Evolutionary conservation across 2,888 invertebrate species (phyloP).

Genomic region (Andrena bicolor): DNA sequence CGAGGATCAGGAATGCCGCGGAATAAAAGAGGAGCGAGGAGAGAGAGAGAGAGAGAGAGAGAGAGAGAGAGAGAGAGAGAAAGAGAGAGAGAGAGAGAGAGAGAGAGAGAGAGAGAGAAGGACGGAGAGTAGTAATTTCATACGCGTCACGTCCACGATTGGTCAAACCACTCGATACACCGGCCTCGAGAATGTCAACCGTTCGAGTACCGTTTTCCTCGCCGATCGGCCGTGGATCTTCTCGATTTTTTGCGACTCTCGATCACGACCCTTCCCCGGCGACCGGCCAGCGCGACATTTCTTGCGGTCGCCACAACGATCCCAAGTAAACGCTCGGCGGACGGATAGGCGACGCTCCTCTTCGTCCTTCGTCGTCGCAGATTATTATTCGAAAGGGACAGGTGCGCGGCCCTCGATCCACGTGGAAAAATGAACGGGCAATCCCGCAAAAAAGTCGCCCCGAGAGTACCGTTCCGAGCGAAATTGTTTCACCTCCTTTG

Average conservation of each 20-base stretch:
- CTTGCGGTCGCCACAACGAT: conserved; percentile 10
- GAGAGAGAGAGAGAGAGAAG: conserved; percentile 58
- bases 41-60: conserved; percentile 57
- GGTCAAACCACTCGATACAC: conserved; percentile 75
- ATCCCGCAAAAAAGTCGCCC: conserved; percentile 23
- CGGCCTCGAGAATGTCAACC: conserved; percentile 78
- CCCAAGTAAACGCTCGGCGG: conserved; percentile 14
- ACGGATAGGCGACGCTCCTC: neutral
- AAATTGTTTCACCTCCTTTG: conserved; percentile 48
- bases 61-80: conserved; percentile 58
- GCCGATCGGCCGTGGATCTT: conserved; percentile 67
- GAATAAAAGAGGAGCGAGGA: conserved; percentile 45
- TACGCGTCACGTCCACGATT: conserved; percentile 73
- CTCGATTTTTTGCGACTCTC: conserved; percentile 58
- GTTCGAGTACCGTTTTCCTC: conserved; percentile 77
- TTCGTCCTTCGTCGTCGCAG: neutral
- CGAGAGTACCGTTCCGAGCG: conserved; percentile 51
- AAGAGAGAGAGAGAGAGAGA: conserved; percentile 53
- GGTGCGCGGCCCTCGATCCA: conserved; percentile 1
- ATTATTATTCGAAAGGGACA: conserved; percentile 5
- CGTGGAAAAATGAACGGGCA: conserved; percentile 6
- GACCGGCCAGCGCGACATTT: conserved; percentile 37
- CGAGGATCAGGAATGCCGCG: conserved; percentile 19
- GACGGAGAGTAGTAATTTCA: conserved; percentile 71
- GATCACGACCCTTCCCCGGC: conserved; percentile 43